Evolutionary conservation across 2,888 invertebrate species (phyloP).

Genomic region (Eudemis profundana): DNA sequence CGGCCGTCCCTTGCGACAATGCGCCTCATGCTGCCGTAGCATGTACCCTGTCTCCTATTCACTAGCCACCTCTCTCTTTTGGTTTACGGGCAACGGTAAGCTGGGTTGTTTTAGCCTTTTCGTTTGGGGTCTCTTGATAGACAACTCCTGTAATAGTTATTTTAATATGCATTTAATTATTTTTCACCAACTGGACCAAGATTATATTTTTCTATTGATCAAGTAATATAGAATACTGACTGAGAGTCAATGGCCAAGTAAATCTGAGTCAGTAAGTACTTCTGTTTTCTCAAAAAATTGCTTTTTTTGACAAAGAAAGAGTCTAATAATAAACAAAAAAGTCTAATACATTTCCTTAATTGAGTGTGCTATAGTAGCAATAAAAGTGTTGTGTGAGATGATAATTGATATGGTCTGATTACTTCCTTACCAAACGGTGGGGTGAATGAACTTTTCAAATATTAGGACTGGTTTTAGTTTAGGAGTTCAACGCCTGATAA

Average conservation of each 20-base stretch:
- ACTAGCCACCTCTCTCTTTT: conserved; percentile 84
- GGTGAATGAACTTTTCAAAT: conserved; percentile 30
- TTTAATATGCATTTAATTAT: background rate
- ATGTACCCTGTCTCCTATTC: conserved; percentile 72
- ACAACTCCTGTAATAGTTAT: background rate
- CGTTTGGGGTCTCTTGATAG: conserved; percentile 19
- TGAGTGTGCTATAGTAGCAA: background rate
- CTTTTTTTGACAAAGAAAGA: too few relatives aligned
- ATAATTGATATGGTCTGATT: conserved; percentile 19
- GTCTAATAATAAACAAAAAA: background rate
- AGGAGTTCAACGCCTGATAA: conserved; percentile 27
- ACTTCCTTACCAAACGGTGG: conserved; percentile 17
- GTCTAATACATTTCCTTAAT: conserved; percentile 1
- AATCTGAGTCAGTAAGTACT: background rate
- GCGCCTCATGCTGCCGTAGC: conserved; percentile 70
- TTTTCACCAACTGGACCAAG: background rate
- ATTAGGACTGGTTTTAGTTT: conserved; percentile 21
- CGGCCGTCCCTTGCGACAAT: conserved; percentile 79
- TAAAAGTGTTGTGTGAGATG: background rate
- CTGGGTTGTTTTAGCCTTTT: conserved; percentile 46
- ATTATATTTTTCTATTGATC: background rate
- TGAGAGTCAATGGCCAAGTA: too few relatives aligned
- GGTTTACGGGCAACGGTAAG: conserved; percentile 68
- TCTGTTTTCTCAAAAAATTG: too few relatives aligned
- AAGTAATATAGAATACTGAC: background rate